A percentile compares a stretch with the other conserved stretches of the same genome.
Conservation (phyloP, 2,797 vertebrate genomes). For the Alectoris magna region DNA sequence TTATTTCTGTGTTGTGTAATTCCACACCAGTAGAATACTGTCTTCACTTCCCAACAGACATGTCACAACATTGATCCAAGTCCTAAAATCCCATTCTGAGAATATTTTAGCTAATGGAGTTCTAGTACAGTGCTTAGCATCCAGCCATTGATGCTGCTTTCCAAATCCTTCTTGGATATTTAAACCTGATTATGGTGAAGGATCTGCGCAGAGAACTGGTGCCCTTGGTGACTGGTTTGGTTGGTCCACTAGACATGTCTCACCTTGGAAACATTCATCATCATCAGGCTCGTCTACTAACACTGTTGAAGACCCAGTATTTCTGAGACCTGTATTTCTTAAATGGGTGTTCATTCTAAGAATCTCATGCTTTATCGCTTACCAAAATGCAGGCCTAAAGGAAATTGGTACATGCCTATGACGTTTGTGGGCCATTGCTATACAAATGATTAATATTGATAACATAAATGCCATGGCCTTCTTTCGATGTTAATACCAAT, state of each 20-base stretch:
- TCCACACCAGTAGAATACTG: background rate
- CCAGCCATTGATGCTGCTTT: background rate
- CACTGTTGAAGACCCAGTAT: background rate
- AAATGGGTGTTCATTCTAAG: background rate
- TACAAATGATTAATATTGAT: background rate
- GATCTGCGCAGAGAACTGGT: background rate
- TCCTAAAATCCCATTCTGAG: background rate
- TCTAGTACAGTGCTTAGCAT: background rate
- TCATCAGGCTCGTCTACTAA: background rate
- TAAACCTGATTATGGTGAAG: background rate
- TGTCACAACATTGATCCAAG: background rate
- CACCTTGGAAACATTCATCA: background rate
- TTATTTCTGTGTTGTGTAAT: background rate
- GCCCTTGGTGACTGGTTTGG: background rate
- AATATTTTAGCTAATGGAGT: background rate
- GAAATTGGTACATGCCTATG: background rate
- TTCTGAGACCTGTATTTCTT: background rate
- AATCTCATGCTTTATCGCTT: background rate
- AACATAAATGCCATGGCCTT: background rate
- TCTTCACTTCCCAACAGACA: background rate
- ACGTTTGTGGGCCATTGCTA: background rate
- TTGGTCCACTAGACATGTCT: background rate
- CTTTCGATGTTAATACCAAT: accelerated
- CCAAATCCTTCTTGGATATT: background rate
- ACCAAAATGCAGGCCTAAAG: background rate